Conservation (phyloP, 2,113 vertebrate species). For the Clarias magur region DNA sequence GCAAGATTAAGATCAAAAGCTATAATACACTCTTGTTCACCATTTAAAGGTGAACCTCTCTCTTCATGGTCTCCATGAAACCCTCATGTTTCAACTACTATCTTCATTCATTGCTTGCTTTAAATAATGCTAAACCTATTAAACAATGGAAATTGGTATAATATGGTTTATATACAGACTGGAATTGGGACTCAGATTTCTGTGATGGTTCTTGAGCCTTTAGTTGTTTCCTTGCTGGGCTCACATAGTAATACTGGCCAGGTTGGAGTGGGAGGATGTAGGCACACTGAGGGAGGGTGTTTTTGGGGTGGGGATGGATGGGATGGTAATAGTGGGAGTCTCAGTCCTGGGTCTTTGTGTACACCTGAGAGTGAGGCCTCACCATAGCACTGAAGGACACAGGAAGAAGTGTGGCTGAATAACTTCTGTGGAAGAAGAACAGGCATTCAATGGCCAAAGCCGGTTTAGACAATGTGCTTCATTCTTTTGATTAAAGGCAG, state of each 20-base stretch:
- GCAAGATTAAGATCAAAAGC: conserved; percentile 17
- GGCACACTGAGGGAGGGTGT: neutral
- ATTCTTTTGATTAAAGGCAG: conserved; percentile 35
- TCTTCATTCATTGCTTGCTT: conserved; percentile 39
- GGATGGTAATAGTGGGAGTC: conserved; percentile 5
- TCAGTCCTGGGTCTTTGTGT: conserved; percentile 36
- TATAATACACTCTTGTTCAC: conserved; percentile 9
- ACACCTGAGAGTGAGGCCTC: conserved; percentile 46
- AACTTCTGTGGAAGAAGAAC: neutral
- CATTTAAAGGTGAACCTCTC: conserved; percentile 25
- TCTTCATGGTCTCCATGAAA: neutral
- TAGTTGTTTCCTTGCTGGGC: conserved; percentile 59
- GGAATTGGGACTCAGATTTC: conserved; percentile 60
- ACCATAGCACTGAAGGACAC: conserved; percentile 17
- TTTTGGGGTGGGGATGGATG: neutral
- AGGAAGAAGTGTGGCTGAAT: conserved; percentile 30
- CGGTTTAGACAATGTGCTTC: conserved; percentile 43
- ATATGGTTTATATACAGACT: conserved; percentile 60
- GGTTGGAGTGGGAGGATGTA: conserved; percentile 15
- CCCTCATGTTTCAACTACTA: conserved; percentile 48
- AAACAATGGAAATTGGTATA: conserved; percentile 58
- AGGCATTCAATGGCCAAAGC: neutral
- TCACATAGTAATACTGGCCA: conserved; percentile 57
- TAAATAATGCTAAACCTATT: conserved; percentile 56
- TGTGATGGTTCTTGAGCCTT: conserved; percentile 60